phyloP scores from a whole-genome alignment of 2,113 vertebrate species.

The Alethe castanea region DNA sequence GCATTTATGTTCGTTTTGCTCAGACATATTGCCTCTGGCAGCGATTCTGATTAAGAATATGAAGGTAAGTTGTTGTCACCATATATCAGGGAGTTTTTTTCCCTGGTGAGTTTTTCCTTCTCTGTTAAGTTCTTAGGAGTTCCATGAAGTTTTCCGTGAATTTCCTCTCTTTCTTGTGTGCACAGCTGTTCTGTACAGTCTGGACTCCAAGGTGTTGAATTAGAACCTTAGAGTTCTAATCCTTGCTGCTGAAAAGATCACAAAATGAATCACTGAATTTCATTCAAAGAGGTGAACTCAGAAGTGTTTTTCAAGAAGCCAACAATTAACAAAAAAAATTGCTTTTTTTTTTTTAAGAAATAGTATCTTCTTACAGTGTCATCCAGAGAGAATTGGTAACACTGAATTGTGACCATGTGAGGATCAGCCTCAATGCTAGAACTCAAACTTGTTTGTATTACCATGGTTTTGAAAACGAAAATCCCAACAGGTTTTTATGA shows the following conservation, averaged over 20 bases:
- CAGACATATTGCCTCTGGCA: neutral
- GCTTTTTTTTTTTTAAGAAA: neutral
- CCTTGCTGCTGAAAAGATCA: neutral
- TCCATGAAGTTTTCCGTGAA: neutral
- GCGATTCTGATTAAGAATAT: neutral
- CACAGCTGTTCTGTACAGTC: neutral
- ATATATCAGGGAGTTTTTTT: neutral
- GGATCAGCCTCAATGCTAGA: neutral
- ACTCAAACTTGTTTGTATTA: neutral
- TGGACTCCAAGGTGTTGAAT: neutral
- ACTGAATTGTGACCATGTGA: neutral
- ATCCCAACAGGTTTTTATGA: neutral
- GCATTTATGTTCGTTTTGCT: neutral
- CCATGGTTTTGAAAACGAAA: neutral
- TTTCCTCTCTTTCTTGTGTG: neutral
- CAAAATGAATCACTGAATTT: neutral
- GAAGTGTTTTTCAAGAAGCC: neutral
- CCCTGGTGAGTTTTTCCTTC: rapidly evolving
- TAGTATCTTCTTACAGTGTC: neutral
- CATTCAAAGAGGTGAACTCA: neutral
- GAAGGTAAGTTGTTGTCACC: neutral
- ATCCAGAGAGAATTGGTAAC: neutral
- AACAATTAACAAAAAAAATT: neutral
- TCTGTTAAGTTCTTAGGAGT: neutral
- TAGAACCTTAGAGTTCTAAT: neutral